Base-by-base conservation (phyloP, 2,888 invertebrate genomes). In the Leucophenga maculata region DNA sequence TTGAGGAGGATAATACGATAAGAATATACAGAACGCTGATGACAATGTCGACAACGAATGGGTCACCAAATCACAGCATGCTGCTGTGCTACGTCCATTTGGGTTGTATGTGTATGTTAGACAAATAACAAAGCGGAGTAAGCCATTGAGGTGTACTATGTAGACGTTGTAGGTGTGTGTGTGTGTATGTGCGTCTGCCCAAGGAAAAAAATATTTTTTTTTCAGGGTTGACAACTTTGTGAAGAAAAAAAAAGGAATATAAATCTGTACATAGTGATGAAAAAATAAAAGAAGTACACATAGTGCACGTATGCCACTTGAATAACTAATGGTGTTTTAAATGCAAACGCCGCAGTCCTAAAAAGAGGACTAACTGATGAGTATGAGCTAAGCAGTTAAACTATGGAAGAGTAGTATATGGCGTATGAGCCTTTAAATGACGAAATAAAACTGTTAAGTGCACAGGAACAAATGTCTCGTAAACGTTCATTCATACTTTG, bases 281-380 rank as follows among this genome's bases (percentile, higher is more conserved):
- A 59, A 48, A 46, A 39, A 52, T 22, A 62, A 73, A 69, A 54
- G 69, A 69, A 72, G 48, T 74, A 74, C 64, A 68, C 74, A 72
- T 71, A 74, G 73, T 69, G 72, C 71, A 83, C 84, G 85, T 80
- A 81, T 83, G 85, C 83, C 76, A 82, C 85, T 85, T 83, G 85
- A 83, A 83, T 83, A 82, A 76, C 81, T 85, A 85, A 82, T 84
- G 79, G 76, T 77, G 72, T 80, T 85, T 80, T 82, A 82, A 85
- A 82, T 85, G 85, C 69, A 69, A 31, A 52, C 65, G 55, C 52
- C 39, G 48, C 80, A 80, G 73, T 74, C 66, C 44, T 66, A 74
- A 69, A 52, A 66, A 44, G 50, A 44, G 54, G 18, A 46, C 46
- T 39, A 18, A 52, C 26, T 50, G 44, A 20, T 50, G 55, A 44